Conservation (phyloP, 2,113 vertebrate species). For the Odocoileus virginianus region DNA sequence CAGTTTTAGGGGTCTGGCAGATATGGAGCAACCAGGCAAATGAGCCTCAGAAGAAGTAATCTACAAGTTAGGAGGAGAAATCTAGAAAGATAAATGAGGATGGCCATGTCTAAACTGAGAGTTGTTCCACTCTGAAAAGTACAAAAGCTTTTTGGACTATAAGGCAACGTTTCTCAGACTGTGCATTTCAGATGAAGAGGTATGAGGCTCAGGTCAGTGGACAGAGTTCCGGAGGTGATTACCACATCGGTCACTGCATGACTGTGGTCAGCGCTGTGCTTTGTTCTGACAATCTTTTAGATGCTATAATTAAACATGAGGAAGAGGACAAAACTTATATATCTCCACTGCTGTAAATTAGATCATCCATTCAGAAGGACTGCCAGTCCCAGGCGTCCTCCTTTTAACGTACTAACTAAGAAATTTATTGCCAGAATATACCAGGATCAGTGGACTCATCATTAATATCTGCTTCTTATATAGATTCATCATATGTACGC, state of each 20-base stretch:
- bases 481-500: not conserved
- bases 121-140: not conserved
- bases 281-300: not conserved
- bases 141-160: not conserved
- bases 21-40: not conserved
- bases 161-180: not conserved
- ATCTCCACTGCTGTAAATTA: not conserved
- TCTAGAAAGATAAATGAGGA: not conserved
- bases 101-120: not conserved
- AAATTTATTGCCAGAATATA: not conserved
- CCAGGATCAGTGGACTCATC: not conserved
- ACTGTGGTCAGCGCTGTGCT: not conserved
- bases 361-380: not conserved
- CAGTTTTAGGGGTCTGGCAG: not conserved
- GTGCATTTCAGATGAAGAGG: not conserved
- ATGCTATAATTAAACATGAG: not conserved
- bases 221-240: not conserved
- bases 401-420: not conserved
- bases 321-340: not conserved
- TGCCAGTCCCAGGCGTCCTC: not conserved
- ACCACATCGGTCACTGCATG: not conserved
- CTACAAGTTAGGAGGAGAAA: not conserved
- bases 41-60: not conserved
- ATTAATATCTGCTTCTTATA: not conserved
- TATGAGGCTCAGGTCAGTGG: not conserved